A percentile compares a stretch with the other conserved stretches of the same genome.
These are phyloP conservation scores for Drosophila cyrtoloma DNA, from an alignment of 2,888 invertebrate species.

Conservation along the genomic window DNA sequence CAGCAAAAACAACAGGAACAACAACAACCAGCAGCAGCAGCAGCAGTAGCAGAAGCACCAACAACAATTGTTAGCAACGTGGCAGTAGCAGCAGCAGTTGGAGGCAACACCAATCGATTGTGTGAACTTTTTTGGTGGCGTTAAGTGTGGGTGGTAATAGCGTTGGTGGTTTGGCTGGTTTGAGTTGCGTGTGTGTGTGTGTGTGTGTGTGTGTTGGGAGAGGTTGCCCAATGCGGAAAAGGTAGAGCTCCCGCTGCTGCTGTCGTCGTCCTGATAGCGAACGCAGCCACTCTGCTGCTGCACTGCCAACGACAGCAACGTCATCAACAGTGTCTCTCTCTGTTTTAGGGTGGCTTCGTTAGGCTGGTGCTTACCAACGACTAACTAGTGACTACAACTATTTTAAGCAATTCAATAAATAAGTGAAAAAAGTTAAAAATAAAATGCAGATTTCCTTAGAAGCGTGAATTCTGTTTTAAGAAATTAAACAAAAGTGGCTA, in stretches of 20 bases:
- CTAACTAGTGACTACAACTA: neutral
- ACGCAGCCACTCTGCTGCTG: conserved; percentile 34
- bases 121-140: conserved; percentile 64
- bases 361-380: conserved; percentile 36
- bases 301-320: conserved; percentile 42
- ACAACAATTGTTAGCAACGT: conserved; percentile 28
- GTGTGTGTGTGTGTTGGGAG: neutral
- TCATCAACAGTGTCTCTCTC: conserved; percentile 55
- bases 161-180: neutral
- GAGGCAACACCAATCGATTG: conserved; percentile 73
- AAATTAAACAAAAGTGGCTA: neutral
- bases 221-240: conserved; percentile 12
- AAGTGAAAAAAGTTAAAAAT: neutral
- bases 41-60: conserved; percentile 30
- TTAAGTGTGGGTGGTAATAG: conserved; percentile 58
- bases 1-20: conserved; percentile 46
- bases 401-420: neutral
- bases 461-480: neutral
- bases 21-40: conserved; percentile 32
- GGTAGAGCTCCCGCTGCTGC: conserved; percentile 36
- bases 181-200: neutral
- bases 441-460: neutral
- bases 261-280: conserved; percentile 62
- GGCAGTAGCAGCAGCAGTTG: conserved; percentile 37
- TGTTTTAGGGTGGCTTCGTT: conserved; percentile 26